Base-by-base conservation (phyloP, 1,140 invertebrate species). In the Magallana gigas region DNA sequence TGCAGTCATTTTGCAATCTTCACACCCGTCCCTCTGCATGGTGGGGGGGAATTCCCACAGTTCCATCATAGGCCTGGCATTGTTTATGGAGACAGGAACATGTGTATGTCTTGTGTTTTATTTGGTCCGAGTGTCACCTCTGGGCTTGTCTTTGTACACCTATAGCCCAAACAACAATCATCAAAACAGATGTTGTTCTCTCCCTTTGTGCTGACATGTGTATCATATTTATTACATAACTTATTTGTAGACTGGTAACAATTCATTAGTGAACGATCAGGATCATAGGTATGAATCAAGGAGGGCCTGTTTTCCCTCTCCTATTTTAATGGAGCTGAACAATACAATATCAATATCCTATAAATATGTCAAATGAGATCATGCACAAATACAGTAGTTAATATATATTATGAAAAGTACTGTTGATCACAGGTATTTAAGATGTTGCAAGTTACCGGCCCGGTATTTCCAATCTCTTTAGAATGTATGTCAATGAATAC, bases 41-140 rank as follows among this genome's bases (percentile, higher is more conserved):
- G 18, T 71, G 64, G 64, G 64, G 64, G 64, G 64, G 64, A 71
- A 71, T 71, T 76, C 68, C 68, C 68, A 76, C 68, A 76, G 68
- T 29, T 29, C 68, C 23, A 11, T 76, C 18, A 76, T 29, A 76
- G 68, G 12, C 8, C 9, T 36, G 23, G 68, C 68, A 29, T 76
- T 76, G 68, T 76, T 23, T 76, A 76, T 76, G 18, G 68, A 76
- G 68, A 76, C 68, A 76, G 23, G 1, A 36, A 76, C 68, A 76
- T 76, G 68, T 76, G 23, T 76, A 76, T 76, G 68, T 76, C 68
- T 76, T 36, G 23, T 36, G 18, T 76, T 76, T 76, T 76, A 76
- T 76, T 76, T 76, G 68, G 68, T 29, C 36, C 23, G 68, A 29
- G 4, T 76, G 68, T 76, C 68, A 76, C 68, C 68, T 76, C 68